Evolutionary conservation across 2,113 vertebrate genomes (phyloP).

Genomic region (Mola mola): DNA sequence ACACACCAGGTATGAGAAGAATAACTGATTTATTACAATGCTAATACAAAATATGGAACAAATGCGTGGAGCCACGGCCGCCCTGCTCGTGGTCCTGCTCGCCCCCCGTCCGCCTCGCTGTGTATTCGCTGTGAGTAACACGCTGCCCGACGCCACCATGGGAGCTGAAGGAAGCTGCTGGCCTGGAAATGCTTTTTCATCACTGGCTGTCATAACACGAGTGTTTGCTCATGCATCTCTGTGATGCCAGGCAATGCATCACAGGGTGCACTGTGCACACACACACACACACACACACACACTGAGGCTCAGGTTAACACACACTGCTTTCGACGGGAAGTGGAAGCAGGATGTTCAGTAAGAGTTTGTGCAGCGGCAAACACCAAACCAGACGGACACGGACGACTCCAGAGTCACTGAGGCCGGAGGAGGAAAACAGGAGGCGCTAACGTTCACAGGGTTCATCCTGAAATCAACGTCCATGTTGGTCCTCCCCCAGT

Average conservation of each 20-base stretch:
- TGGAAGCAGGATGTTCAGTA: conserved; percentile 32
- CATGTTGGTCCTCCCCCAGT: too few relatives aligned
- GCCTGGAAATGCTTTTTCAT: conserved; percentile 67
- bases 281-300: conserved; percentile 15
- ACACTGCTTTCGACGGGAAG: conserved; percentile 4
- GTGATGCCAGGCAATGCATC: conserved; percentile 42
- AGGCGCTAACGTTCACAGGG: too few relatives aligned
- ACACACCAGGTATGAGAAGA: too few relatives aligned
- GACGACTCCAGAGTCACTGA: too few relatives aligned
- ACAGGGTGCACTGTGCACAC: conserved; percentile 42
- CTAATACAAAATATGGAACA: too few relatives aligned
- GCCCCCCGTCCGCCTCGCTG: background rate
- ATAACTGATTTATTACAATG: too few relatives aligned
- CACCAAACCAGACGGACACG: too few relatives aligned
- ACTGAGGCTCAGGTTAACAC: conserved; percentile 21
- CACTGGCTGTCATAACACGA: conserved; percentile 64
- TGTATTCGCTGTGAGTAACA: conserved; percentile 45
- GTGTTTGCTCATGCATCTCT: conserved; percentile 61
- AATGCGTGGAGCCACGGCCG: too few relatives aligned
- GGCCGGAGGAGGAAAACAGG: too few relatives aligned
- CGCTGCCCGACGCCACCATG: conserved; percentile 53
- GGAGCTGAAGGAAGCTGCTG: conserved; percentile 44
- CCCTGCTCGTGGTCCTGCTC: too few relatives aligned
- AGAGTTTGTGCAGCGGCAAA: conserved; percentile 19
- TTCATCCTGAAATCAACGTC: too few relatives aligned